Conservation (phyloP, 1,140 invertebrate species). For the Rhyacophila brunnea region DNA sequence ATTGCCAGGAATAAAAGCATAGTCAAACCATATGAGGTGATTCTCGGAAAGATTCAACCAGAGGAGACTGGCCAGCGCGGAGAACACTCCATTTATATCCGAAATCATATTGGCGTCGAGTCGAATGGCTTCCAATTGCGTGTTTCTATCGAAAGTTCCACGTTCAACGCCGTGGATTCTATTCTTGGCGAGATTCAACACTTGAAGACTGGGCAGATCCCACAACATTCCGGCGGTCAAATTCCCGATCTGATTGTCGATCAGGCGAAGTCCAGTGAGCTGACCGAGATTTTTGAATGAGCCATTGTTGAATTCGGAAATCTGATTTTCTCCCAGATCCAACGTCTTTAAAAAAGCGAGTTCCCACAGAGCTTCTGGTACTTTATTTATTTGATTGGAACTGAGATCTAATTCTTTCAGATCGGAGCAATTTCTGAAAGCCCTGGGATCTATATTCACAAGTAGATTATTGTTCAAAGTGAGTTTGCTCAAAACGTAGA, state of each 20-base stretch:
- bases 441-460: conserved; percentile 73
- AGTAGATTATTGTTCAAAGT: conserved; percentile 83
- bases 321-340: conserved; percentile 85
- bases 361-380: conserved; percentile 81
- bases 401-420: conserved; percentile 88
- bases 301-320: conserved; percentile 74
- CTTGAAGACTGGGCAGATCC: conserved; percentile 78
- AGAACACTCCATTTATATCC: conserved; percentile 84
- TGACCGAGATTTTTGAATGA: conserved; percentile 82
- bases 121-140: conserved; percentile 77
- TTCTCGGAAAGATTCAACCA: conserved; percentile 90
- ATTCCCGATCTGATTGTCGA: conserved; percentile 85
- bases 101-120: conserved; percentile 83
- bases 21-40: conserved; percentile 88
- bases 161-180: conserved; percentile 80
- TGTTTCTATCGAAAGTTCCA: conserved; percentile 78
- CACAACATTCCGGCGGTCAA: conserved; percentile 81
- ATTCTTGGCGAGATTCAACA: conserved; percentile 84
- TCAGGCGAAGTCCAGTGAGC: conserved; percentile 78
- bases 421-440: conserved; percentile 88
- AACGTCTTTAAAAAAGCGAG: conserved; percentile 80
- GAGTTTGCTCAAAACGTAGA: conserved; percentile 80
- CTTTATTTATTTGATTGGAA: conserved; percentile 75
- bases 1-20: conserved; percentile 82
- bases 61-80: conserved; percentile 73